These are phyloP conservation scores for Ameiurus melas DNA, from an alignment of 2,113 vertebrate species.

Conservation along the genomic window DNA sequence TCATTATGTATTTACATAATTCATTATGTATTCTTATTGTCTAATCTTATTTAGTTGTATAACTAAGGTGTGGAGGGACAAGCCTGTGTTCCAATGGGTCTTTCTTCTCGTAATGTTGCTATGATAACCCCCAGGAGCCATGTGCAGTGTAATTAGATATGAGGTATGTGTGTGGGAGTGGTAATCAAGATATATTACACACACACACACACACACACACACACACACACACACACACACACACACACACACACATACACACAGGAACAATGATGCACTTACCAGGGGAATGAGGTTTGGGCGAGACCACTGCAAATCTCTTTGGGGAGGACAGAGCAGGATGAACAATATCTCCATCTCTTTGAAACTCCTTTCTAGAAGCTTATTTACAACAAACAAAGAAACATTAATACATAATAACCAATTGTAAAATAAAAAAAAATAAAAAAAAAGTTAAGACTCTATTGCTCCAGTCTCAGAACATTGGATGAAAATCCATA, in stretches of 20 bases:
- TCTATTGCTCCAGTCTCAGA: not conserved
- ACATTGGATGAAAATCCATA: not conserved
- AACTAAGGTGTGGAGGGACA: not conserved
- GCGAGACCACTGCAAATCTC: constrained; percentile 73
- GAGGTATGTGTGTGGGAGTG: constrained; percentile 30
- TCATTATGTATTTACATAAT: not conserved
- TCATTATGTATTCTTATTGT: not conserved
- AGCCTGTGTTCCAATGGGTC: constrained; percentile 7
- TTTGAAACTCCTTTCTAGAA: constrained; percentile 81
- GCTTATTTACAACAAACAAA: constrained; percentile 61
- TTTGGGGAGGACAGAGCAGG: constrained; percentile 81
- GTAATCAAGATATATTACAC: constrained; percentile 3
- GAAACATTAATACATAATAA: not conserved
- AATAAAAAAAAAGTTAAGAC: too few relatives aligned
- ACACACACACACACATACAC: constrained; percentile 8
- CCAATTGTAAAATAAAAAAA: not conserved
- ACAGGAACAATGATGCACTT: constrained; percentile 55
- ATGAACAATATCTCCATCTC: constrained; percentile 73
- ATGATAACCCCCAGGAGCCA: constrained; percentile 64
- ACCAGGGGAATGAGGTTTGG: constrained; percentile 89
- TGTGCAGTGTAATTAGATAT: constrained; percentile 46
- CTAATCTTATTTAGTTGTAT: not conserved
- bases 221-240: constrained; percentile 37
- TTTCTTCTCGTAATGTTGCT: constrained; percentile 54
- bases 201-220: constrained; percentile 38